These are phyloP conservation scores for Mylabris phalerata DNA, from an alignment of 1,140 invertebrate species.

Conservation along the genomic window DNA sequence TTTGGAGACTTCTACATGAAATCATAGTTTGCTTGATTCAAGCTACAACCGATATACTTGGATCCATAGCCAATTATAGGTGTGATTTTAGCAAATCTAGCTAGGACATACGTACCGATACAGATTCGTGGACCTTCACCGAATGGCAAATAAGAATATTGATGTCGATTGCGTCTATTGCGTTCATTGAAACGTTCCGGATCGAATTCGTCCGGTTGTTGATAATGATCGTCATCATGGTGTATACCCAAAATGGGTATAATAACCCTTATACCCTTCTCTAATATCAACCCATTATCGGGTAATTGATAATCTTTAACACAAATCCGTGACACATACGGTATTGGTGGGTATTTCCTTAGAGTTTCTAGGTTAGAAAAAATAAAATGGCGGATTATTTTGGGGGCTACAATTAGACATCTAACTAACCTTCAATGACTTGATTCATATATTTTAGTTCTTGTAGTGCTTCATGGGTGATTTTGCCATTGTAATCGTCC, in stretches of 20 bases:
- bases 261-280: constrained; percentile 39
- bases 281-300: constrained; percentile 31
- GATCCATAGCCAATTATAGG: too few species aligned
- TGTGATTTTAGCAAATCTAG: too few species aligned
- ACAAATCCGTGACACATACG: constrained; percentile 38
- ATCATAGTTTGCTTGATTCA: too few species aligned
- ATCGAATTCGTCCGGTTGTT: constrained; percentile 57
- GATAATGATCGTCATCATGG: constrained; percentile 53
- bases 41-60: too few species aligned
- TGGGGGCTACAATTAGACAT: too few species aligned
- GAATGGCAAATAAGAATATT: constrained; percentile 64
- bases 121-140: constrained; percentile 52
- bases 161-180: constrained; percentile 40
- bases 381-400: too few species aligned
- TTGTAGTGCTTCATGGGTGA: constrained; percentile 45
- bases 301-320: constrained; percentile 40
- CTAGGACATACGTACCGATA: constrained; percentile 38
- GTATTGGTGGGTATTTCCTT: constrained; percentile 43
- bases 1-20: too few species aligned
- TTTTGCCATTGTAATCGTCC: constrained; percentile 36
- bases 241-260: constrained; percentile 51
- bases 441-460: constrained; percentile 39
- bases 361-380: constrained; percentile 37
- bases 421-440: constrained; percentile 37
- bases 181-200: constrained; percentile 57